phyloP scores from a whole-genome alignment of 1,140 invertebrate genomes.

The Aricia agestis region DNA sequence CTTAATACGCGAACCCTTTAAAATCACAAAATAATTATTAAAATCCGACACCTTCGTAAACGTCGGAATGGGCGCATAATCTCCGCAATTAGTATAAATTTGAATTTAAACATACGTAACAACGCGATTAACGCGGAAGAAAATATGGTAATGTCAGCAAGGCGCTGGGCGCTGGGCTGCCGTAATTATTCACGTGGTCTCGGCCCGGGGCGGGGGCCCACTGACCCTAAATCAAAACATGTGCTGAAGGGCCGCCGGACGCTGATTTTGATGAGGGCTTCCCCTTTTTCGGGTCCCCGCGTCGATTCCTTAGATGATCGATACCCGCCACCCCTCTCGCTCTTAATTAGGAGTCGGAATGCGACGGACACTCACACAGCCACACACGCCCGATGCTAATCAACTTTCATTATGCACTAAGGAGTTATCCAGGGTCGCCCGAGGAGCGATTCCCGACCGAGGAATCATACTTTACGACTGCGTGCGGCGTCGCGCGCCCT shows the following conservation, averaged over 20 bases:
- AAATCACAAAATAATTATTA: not conserved
- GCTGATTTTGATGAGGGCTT: conserved; percentile 72
- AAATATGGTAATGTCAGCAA: conserved; percentile 74
- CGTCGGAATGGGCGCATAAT: not conserved
- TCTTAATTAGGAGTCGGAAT: conserved; percentile 77
- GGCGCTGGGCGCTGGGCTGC: conserved; percentile 71
- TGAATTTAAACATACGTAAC: conserved; percentile 6
- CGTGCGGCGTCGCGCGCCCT: conserved; percentile 50
- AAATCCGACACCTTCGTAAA: not conserved
- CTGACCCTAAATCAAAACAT: conserved; percentile 76
- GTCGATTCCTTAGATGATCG: conserved; percentile 74
- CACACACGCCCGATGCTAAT: conserved; percentile 67
- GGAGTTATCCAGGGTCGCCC: conserved; percentile 74
- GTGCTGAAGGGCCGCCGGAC: conserved; percentile 66
- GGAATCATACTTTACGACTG: conserved; percentile 75
- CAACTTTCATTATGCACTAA: conserved; percentile 76
- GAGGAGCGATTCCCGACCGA: conserved; percentile 73
- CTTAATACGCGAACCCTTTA: not conserved
- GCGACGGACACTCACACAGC: conserved; percentile 74
- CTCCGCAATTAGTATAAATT: not conserved
- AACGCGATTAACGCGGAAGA: conserved; percentile 36
- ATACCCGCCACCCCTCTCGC: conserved; percentile 65
- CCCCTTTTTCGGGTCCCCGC: conserved; percentile 72
- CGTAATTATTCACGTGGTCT: conserved; percentile 76
- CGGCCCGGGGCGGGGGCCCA: conserved; percentile 63